phyloP scores from a whole-genome alignment of 2,888 invertebrate genomes.

The Caenorhabditis virilis region DNA sequence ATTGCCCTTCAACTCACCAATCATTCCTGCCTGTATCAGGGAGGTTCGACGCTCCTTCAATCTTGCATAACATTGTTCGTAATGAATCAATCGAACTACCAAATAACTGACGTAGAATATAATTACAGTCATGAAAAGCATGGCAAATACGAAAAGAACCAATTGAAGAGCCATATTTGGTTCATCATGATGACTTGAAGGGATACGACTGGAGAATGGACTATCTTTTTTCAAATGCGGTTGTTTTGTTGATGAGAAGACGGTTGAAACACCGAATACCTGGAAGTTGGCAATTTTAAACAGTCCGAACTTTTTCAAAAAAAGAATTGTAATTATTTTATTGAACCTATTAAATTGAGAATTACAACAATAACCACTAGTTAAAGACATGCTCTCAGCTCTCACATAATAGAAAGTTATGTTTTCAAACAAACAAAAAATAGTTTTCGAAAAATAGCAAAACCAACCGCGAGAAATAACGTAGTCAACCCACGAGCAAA shows the following conservation, averaged over 20 bases:
- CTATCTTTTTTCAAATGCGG: background rate
- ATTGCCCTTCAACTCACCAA: too few species aligned
- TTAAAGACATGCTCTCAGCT: too few species aligned
- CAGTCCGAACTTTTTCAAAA: background rate
- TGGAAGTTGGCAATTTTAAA: slow-evolving; percentile 7
- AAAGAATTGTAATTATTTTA: too few species aligned
- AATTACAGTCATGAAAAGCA: slow-evolving; percentile 56
- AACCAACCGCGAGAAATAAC: slow-evolving; percentile 55
- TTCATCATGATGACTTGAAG: slow-evolving; percentile 17
- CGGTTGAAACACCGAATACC: slow-evolving; percentile 59
- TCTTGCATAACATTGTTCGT: slow-evolving; percentile 43
- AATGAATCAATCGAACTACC: slow-evolving; percentile 56
- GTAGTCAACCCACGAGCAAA: slow-evolving; percentile 50
- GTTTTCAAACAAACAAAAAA: too few species aligned
- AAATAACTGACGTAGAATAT: slow-evolving; percentile 61
- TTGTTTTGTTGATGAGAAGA: slow-evolving; percentile 40
- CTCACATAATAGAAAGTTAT: too few species aligned
- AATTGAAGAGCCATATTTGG: slow-evolving; percentile 48
- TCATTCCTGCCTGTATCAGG: slow-evolving; percentile 58
- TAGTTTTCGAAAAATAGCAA: too few species aligned
- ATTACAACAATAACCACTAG: too few species aligned
- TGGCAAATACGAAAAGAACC: slow-evolving; percentile 59
- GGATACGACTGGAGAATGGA: background rate
- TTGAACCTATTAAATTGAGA: too few species aligned
- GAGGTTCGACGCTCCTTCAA: slow-evolving; percentile 53